Base-by-base conservation (phyloP, 1,140 invertebrate genomes). In the Nebria ingens region DNA sequence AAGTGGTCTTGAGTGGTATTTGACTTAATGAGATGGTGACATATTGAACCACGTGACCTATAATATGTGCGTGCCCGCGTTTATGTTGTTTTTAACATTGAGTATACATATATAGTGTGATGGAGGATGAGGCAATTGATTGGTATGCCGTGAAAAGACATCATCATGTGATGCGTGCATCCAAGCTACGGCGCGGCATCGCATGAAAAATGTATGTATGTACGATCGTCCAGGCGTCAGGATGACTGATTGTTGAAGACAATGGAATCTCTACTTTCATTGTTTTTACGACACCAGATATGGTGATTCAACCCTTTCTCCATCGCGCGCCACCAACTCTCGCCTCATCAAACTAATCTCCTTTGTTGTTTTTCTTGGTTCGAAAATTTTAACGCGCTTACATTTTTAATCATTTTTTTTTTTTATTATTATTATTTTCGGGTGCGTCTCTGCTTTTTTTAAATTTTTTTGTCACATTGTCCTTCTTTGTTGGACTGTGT, bases 401-500 rank as follows among this genome's bases (percentile, higher is more conserved):
- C 40, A 45, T 45, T 45, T 45, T 45, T 45, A 45, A 45, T 45
- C 40, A 45, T 45, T 45, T 45, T 45, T 45, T 45, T n/a, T n/a
- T n/a, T n/a, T n/a, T n/a, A n/a, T n/a, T n/a, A n/a, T n/a, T n/a
- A n/a, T n/a, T n/a, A n/a, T n/a, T n/a, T n/a, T n/a, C n/a, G n/a
- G n/a, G n/a, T n/a, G n/a, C n/a, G n/a, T n/a, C n/a, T n/a, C n/a
- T n/a, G n/a, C n/a, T n/a, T n/a, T n/a, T n/a, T n/a, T n/a, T n/a
- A n/a, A n/a, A n/a, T n/a, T n/a, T n/a, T n/a, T n/a, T n/a, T n/a
- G n/a, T n/a, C n/a, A n/a, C n/a, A n/a, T n/a, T n/a, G n/a, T n/a
- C n/a, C n/a, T n/a, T n/a, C n/a, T n/a, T n/a, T n/a, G n/a, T n/a
- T n/a, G n/a, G n/a, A n/a, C n/a, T n/a, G n/a, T n/a, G n/a, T n/a